Evolutionary conservation across 2,113 vertebrate species (phyloP), one percentile per base, ranked within the genome.

Genomic region (Hylia prasina): DNA sequence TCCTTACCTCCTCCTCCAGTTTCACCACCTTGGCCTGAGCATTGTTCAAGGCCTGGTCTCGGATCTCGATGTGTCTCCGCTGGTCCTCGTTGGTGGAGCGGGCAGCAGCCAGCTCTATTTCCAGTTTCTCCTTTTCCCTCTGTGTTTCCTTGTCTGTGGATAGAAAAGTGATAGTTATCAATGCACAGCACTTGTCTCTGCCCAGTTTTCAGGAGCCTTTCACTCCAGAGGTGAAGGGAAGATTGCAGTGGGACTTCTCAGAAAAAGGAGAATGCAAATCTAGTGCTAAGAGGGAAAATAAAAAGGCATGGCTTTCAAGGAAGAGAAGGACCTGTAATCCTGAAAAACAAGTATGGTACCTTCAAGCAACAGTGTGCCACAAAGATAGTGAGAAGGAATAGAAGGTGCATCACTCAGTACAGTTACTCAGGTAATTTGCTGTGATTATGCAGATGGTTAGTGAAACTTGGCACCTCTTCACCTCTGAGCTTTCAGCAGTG

Each of bases 21-120:
- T 99, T 99, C 90, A 99, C 99, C 96, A 99, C 99, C 95, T 99
- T 99, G 92, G 99, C 99, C 96, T 99, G 99, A 39, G 99, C 99
- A 0, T 99, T 99, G 97, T 99, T 99, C 72, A 99, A 95, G 13
- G 99, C 99, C 97, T 99, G 99, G 97, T 99, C 99, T 81, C 99
- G 98, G 95, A 99, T 99, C 98, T 99, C 99, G 1, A 99, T 99
- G 98, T 99, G 99, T 89, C 99, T 98, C 48, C 99, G 98, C 96
- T 99, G 99, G 96, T 99, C 99, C 82, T 99, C 99, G 0, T 99
- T 99, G 82, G 98, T 98, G 75, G 99, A 99, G 64, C 99, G 99
- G 27, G 99, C 98, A 15, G 98, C 98, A 39, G 98, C 98, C 68
- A 99, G 93, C 89, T 99, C 99, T 10, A 99, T 99, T 96, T 99